phyloP scores from a whole-genome alignment of 1,140 invertebrate genomes.

The Brachionus sp. region DNA sequence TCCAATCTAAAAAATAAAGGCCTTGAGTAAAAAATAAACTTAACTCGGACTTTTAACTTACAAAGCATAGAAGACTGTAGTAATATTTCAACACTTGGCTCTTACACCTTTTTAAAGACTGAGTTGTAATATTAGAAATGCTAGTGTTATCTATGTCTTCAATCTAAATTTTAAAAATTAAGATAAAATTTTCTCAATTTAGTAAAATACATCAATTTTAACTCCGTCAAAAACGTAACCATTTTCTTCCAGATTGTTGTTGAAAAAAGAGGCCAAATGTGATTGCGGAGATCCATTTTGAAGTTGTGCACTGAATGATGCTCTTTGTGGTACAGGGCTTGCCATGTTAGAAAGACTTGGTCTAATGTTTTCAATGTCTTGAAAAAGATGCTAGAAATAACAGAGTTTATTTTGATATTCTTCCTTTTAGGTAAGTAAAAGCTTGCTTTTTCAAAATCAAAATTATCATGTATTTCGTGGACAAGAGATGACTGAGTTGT shows the following conservation, averaged over 20 bases:
- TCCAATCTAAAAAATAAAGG: constrained; percentile 51
- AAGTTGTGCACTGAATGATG: not conserved
- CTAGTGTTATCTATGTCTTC: constrained; percentile 45
- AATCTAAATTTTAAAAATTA: not conserved
- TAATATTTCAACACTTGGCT: constrained; percentile 53
- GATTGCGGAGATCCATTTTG: not conserved
- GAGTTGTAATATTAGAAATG: constrained; percentile 49
- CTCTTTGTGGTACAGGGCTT: not conserved
- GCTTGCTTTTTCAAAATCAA: constrained; percentile 18
- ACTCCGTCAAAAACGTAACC: constrained; percentile 43
- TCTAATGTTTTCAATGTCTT: not conserved
- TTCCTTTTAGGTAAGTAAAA: not conserved
- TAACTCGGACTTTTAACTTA: constrained; percentile 36
- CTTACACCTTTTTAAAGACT: constrained; percentile 53
- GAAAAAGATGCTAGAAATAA: constrained; percentile 1
- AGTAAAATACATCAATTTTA: constrained; percentile 36
- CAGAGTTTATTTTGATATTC: not conserved
- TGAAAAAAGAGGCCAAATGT: constrained; percentile 18
- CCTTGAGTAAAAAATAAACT: not conserved
- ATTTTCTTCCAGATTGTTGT: constrained; percentile 34
- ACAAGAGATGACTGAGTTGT: not conserved
- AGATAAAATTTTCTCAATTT: not conserved
- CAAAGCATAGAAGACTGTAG: constrained; percentile 54
- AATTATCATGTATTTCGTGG: constrained; percentile 22
- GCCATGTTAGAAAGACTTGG: not conserved